Evolutionary conservation across 2,797 vertebrate species (phyloP).

Genomic region (Botia almorhae): DNA sequence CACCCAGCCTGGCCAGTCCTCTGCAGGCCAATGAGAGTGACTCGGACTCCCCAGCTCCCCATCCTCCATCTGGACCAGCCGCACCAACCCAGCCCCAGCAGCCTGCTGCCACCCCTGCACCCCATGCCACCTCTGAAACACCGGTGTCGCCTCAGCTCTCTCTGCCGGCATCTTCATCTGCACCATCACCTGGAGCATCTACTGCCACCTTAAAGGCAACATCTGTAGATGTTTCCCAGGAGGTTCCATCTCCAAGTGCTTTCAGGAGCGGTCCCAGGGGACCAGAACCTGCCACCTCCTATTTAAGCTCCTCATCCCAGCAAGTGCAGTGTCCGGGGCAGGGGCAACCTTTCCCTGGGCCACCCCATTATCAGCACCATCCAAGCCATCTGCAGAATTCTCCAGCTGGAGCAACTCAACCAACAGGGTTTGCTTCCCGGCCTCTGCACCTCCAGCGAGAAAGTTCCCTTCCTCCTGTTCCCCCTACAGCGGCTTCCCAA

Average conservation of each 20-base stretch:
- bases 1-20: slow-evolving; percentile 96
- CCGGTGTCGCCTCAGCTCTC: slow-evolving; percentile 54
- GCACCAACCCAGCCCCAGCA: slow-evolving; percentile 74
- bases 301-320: slow-evolving; percentile 71
- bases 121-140: slow-evolving; percentile 72
- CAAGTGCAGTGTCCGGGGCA: slow-evolving; percentile 50
- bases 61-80: slow-evolving; percentile 74
- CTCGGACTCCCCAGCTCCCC: slow-evolving; percentile 91
- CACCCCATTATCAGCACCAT: slow-evolving; percentile 82
- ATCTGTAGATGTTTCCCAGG: slow-evolving; percentile 43
- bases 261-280: slow-evolving; percentile 57
- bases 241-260: slow-evolving; percentile 35
- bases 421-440: slow-evolving; percentile 68
- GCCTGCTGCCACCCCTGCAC: slow-evolving; percentile 60
- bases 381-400: slow-evolving; percentile 65
- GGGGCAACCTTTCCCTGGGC: slow-evolving; percentile 66
- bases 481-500: slow-evolving; percentile 84
- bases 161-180: slow-evolving; percentile 51
- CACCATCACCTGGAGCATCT: slow-evolving; percentile 44
- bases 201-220: slow-evolving; percentile 32
- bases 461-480: slow-evolving; percentile 64
- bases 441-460: slow-evolving; percentile 67
- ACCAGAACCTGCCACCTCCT: slow-evolving; percentile 69
- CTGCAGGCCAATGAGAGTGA: slow-evolving; percentile 98
- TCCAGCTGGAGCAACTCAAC: slow-evolving; percentile 58